Evolutionary conservation across 2,797 vertebrate species (phyloP), one percentile per base, ranked within the genome.

Genomic region (Phoxinus dragarum): DNA sequence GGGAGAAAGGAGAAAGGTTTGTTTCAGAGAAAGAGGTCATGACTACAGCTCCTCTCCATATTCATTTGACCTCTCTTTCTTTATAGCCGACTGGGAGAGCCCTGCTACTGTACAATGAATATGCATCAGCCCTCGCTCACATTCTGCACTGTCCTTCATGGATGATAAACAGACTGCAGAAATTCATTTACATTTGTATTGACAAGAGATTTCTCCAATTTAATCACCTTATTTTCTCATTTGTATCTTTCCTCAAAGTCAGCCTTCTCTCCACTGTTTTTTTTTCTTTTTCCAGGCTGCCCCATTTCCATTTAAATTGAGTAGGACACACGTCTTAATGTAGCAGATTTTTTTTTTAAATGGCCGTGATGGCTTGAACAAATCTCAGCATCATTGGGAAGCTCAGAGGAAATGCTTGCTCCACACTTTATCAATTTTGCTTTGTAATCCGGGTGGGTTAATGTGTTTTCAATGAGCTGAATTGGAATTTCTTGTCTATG

Each of bases 231-330:
- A 87, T 86, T 87, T 86, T 87, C 84, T 86, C 78, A 81, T 90
- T 88, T 86, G 80, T 73, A 77, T 54, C 83, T 75, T 88, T 76
- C 73, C 64, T 84, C 73, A 85, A 88, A 90, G 72, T 85, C 82
- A 84, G 83, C 67, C 80, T 38, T 38, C 83, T 81, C 59, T 68
- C 38, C 66, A 49, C n/a, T 42, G 5, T 10, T 59, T 52, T 68
- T 68, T 52, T 54, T 75, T 68, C 38, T 23, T 31, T 44, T 49
- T 17, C n/a, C 40, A 42, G 49, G 31, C 64, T 67, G n/a, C 21
- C 79, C 82, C 38, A 91, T 88, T 89, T 86, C 87, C 88, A 90
- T 89, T 90, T 90, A 88, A 88, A 88, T 91, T 83, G 67, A 86
- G 89, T 64, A 82, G 78, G 84, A 90, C 79, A 78, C 83, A 84